A percentile compares a stretch with the other conserved stretches of the same genome.
Conservation (phyloP, 2,888 invertebrate genomes). For the Himalopsyche anomala region DNA sequence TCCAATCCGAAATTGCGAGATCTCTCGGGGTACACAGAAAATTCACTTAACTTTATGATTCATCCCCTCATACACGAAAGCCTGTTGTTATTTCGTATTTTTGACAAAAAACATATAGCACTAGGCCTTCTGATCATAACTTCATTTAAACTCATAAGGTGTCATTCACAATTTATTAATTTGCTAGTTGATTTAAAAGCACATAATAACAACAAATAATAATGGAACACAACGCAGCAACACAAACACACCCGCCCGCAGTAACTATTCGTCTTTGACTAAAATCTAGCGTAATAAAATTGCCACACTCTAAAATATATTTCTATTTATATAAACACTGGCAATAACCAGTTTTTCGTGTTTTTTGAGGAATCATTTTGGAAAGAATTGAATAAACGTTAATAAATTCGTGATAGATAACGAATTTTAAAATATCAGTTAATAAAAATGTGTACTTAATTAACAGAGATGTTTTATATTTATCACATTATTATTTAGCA, state of each 20-base stretch:
- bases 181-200: background rate
- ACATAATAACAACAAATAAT: conserved; percentile 34
- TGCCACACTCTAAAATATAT: background rate
- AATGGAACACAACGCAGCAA: conserved; percentile 25
- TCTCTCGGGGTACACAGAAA: background rate
- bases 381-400: no score
- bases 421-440: no score
- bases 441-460: no score
- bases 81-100: conserved; percentile 29
- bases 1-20: conserved; percentile 14
- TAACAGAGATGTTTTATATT: no score
- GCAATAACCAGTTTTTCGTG: background rate
- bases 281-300: background rate
- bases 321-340: background rate
- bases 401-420: no score
- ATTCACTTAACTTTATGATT: conserved; percentile 28
- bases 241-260: conserved; percentile 14
- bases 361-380: no score
- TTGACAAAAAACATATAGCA: conserved; percentile 10
- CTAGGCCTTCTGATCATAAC: background rate
- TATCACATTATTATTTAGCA: no score
- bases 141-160: conserved; percentile 5
- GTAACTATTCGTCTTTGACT: background rate
- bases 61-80: conserved; percentile 5
- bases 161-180: conserved; percentile 30